A percentile compares a stretch with the other conserved stretches of the same genome.
Evolutionary conservation across 2,113 vertebrate genomes (phyloP).

Genomic region (Balaeniceps rex): DNA sequence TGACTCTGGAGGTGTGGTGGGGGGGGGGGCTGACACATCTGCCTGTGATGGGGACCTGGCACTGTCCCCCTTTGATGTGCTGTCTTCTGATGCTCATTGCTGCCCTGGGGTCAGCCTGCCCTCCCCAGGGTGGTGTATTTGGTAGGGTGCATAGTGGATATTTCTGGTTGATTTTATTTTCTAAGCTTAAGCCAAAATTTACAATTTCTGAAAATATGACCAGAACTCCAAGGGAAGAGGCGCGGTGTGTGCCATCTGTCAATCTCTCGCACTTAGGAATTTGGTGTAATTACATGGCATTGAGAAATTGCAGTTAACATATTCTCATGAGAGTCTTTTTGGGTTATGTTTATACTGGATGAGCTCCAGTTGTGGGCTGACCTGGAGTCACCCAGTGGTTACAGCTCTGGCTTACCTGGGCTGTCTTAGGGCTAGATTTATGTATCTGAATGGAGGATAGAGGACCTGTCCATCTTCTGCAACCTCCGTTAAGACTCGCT

Average conservation of each 20-base stretch:
- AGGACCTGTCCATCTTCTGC: neutral
- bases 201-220: neutral
- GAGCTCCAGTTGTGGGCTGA: neutral
- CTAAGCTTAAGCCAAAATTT: neutral
- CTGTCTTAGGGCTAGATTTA: neutral
- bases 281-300: neutral
- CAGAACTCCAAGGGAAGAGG: neutral
- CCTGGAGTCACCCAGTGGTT: neutral
- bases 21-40: neutral
- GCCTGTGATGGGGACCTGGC: neutral
- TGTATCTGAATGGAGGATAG: neutral
- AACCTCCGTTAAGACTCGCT: neutral
- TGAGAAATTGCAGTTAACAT: neutral
- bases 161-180: neutral
- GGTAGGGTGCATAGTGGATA: neutral
- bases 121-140: neutral
- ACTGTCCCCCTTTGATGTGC: neutral
- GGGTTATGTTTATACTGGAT: neutral
- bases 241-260: neutral
- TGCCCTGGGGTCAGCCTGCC: neutral
- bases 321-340: neutral
- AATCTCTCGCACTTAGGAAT: neutral
- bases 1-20: neutral
- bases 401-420: neutral
- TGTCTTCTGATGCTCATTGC: neutral